phyloP scores from a whole-genome alignment of 2,113 vertebrate species.

The Gasterosteus aculeatus region DNA sequence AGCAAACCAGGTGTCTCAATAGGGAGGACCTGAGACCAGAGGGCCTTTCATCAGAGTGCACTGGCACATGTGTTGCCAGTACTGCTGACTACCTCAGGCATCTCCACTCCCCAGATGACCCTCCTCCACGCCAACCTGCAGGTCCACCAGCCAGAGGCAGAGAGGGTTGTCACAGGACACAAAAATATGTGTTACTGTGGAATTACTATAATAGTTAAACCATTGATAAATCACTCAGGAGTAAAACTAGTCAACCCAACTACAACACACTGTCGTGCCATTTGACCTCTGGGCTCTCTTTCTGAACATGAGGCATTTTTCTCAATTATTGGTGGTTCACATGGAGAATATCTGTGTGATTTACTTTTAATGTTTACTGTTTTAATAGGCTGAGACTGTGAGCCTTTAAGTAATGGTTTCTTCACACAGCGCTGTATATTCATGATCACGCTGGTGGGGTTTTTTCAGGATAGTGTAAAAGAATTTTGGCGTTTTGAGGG shows the following conservation, averaged over 20 bases:
- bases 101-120: no score
- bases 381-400: slow-evolving; percentile 26
- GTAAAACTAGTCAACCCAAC: background rate
- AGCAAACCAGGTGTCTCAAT: no score
- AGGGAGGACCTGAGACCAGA: no score
- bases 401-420: slow-evolving; percentile 24
- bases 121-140: no score
- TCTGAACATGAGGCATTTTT: slow-evolving; percentile 27
- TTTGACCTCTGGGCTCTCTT: slow-evolving; percentile 20
- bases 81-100: no score
- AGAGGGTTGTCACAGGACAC: background rate
- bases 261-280: no score
- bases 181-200: background rate
- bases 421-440: slow-evolving; percentile 13
- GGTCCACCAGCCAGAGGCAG: no score
- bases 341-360: slow-evolving; percentile 16
- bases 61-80: no score
- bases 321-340: slow-evolving; percentile 10
- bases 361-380: slow-evolving; percentile 11
- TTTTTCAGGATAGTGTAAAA: background rate
- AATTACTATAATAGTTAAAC: slow-evolving; percentile 40
- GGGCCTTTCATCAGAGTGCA: no score
- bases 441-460: background rate
- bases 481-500: background rate
- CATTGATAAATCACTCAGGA: slow-evolving; percentile 12